Evolutionary conservation across 2,797 vertebrate species (phyloP).

Genomic region (Sylvia borin): DNA sequence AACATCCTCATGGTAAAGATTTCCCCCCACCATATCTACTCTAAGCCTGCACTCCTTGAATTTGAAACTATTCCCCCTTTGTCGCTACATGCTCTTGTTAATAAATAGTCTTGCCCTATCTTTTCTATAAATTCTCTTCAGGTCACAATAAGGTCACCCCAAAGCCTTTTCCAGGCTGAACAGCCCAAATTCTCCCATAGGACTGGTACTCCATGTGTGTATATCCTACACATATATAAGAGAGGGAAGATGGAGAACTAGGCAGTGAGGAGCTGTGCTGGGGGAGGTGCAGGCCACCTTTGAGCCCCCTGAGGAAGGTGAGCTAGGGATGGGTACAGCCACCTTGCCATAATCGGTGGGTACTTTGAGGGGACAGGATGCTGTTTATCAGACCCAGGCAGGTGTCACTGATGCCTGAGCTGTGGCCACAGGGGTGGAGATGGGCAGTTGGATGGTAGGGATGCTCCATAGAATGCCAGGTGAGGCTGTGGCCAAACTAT

Average conservation of each 20-base stretch:
- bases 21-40: background rate
- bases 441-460: rapidly evolving
- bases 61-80: background rate
- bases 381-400: background rate
- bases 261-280: background rate
- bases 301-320: rapidly evolving
- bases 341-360: rapidly evolving
- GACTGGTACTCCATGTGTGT: background rate
- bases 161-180: background rate
- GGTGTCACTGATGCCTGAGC: background rate
- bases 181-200: background rate
- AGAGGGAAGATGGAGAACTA: background rate
- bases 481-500: background rate
- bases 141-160: background rate
- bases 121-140: background rate
- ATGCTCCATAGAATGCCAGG: rapidly evolving
- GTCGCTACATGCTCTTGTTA: background rate
- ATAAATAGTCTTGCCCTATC: background rate
- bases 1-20: background rate
- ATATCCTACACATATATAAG: rapidly evolving
- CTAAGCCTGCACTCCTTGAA: background rate
- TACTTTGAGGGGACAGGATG: background rate
- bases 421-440: background rate
- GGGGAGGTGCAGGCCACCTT: too few species aligned
- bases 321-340: background rate